Evolutionary conservation across 1,140 invertebrate genomes (phyloP).

Genomic region (Drosophila subpulchrella): DNA sequence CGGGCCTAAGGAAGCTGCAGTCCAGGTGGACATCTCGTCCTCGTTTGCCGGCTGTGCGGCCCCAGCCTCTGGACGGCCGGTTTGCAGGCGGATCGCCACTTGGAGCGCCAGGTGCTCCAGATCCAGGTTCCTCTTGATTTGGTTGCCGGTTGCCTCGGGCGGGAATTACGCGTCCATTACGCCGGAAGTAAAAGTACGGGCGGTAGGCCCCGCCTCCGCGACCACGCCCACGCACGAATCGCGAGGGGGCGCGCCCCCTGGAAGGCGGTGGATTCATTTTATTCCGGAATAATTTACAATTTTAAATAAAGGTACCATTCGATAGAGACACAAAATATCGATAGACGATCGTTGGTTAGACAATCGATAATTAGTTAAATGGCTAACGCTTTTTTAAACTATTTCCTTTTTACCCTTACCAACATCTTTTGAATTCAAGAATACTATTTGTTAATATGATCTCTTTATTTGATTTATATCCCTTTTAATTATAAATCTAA

Average conservation of each 20-base stretch:
- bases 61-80: slow-evolving; percentile 54
- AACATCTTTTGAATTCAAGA: neutral
- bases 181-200: slow-evolving; percentile 76
- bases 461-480: neutral
- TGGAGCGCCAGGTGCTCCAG: neutral
- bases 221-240: slow-evolving; percentile 63
- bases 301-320: neutral
- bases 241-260: slow-evolving; percentile 45
- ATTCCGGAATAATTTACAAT: neutral
- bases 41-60: slow-evolving; percentile 2
- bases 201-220: slow-evolving; percentile 64
- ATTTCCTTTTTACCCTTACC: neutral
- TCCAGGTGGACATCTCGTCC: slow-evolving; percentile 16
- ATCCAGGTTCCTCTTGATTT: neutral
- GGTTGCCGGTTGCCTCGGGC: slow-evolving; percentile 47
- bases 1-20: slow-evolving; percentile 60
- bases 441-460: neutral
- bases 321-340: slow-evolving; percentile 2
- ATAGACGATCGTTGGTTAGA: neutral
- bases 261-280: slow-evolving; percentile 42
- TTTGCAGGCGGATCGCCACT: neutral
- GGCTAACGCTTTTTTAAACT: neutral
- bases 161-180: slow-evolving; percentile 74
- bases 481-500: neutral
- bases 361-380: neutral